These are phyloP conservation scores for Rhineura floridana DNA, from an alignment of 2,113 vertebrate genomes.

Conservation along the genomic window DNA sequence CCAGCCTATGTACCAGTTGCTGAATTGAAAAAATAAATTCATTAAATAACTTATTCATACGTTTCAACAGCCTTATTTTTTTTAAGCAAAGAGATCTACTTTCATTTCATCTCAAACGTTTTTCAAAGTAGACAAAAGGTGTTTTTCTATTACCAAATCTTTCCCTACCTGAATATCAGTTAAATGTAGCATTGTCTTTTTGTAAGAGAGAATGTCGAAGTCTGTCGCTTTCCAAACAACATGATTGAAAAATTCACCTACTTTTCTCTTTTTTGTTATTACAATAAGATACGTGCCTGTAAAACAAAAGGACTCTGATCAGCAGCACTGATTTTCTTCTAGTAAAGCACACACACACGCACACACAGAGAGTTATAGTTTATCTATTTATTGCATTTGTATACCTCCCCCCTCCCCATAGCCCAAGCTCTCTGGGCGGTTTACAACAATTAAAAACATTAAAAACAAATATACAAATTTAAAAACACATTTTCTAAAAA, in stretches of 20 bases:
- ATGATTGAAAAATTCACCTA: conserved; percentile 92
- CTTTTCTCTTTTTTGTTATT: conserved; percentile 93
- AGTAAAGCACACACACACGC: no score
- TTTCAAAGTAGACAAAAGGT: background rate
- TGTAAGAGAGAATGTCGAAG: conserved; percentile 95
- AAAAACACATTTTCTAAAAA: no score
- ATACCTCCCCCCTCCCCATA: no score
- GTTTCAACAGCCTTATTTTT: background rate
- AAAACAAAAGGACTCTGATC: conserved; percentile 15
- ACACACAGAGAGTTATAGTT: no score
- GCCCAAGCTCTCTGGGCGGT: no score
- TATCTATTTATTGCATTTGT: no score
- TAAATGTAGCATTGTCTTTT: conserved; percentile 95
- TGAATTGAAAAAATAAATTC: background rate
- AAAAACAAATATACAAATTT: no score
- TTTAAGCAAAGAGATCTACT: background rate
- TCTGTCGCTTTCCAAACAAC: conserved; percentile 92
- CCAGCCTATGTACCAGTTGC: background rate
- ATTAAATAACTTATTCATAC: background rate
- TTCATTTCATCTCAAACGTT: background rate
- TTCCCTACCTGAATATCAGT: conserved; percentile 91
- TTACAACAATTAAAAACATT: no score
- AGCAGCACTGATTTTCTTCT: background rate
- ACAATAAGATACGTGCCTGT: conserved; percentile 94
- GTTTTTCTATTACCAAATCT: background rate